Base-by-base conservation (phyloP, 2,888 invertebrate genomes). In the Xanthostigma xanthostigma region DNA sequence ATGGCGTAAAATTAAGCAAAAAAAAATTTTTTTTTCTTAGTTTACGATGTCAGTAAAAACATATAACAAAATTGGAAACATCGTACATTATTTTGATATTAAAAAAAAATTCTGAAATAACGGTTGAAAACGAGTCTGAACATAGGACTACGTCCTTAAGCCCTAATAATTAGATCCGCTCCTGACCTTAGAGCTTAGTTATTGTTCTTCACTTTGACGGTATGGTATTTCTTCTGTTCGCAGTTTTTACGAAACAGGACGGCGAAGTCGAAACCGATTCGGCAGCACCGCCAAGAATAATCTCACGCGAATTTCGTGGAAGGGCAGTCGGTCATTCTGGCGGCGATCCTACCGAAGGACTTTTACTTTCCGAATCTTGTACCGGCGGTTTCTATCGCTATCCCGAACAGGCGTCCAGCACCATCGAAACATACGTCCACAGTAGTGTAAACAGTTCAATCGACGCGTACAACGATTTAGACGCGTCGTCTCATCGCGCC, bases 231-330 rank as follows among this genome's bases (percentile, higher is more conserved):
- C 27, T 66, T 49, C 50, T 36, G 50, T 46, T 53, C 57, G 8
- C 61, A 76, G 75, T 75, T 58, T 72, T 71, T 63, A 78, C 81
- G 51, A 80, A 79, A 59, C 76, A 77, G 66, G 75, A 75, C 1
- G 72, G 74, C 5, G 79, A 81, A 54, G 73, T 75, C 44, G 81
- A 81, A 55, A 79, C 78, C 59, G 74, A 79, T 42, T 73, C 74
- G 2, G 74, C 72, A 0, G 71, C 68, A 9, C 67, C 70, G 6
- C 56, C 64, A 62, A 14, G 58, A 61, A 13, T 55, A 65, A 6
- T 27, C 6, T 27, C 27, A 27, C 49, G 68, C 68, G 47, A 62
- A 62, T 2, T 62, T 64, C 2, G 67, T 67, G 13, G 66, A 69
- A 2, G 68, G 64, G n/a, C 65, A 61, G 41, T 68, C 68, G 66